These are phyloP conservation scores for Urocitellus parryii DNA, from an alignment of 2,113 vertebrate genomes.

Conservation along the genomic window DNA sequence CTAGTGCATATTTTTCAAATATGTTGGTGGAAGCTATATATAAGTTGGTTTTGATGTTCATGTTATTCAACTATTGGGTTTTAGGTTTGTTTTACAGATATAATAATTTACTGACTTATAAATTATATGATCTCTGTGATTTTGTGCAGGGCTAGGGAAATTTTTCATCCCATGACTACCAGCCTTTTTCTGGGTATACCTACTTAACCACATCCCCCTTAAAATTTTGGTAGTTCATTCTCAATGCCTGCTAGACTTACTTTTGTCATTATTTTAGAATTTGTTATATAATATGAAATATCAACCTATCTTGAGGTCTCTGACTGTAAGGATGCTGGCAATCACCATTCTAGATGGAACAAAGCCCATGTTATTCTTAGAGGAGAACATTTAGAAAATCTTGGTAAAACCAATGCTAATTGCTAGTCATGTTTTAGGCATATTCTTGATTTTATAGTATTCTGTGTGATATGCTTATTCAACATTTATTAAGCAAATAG, in stretches of 20 bases:
- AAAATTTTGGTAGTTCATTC: not conserved
- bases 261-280: conserved; percentile 34
- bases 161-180: not conserved
- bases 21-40: not conserved
- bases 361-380: not conserved
- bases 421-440: not conserved
- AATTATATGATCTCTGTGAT: not conserved
- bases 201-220: not conserved
- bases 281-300: conserved; percentile 29
- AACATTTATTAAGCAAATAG: not conserved
- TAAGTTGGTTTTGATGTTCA: not conserved
- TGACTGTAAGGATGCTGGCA: not conserved
- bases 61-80: not conserved
- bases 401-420: not conserved
- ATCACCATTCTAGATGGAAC: conserved; percentile 27
- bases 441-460: conserved; percentile 29
- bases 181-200: conserved; percentile 15
- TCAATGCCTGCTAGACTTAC: not conserved
- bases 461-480: not conserved
- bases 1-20: not conserved
- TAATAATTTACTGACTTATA: not conserved
- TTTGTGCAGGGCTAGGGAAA: not conserved
- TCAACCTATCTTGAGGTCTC: not conserved
- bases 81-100: conserved; percentile 50
- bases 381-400: not conserved